phyloP scores from a whole-genome alignment of 2,888 invertebrate species.

The Dione vanillae region DNA sequence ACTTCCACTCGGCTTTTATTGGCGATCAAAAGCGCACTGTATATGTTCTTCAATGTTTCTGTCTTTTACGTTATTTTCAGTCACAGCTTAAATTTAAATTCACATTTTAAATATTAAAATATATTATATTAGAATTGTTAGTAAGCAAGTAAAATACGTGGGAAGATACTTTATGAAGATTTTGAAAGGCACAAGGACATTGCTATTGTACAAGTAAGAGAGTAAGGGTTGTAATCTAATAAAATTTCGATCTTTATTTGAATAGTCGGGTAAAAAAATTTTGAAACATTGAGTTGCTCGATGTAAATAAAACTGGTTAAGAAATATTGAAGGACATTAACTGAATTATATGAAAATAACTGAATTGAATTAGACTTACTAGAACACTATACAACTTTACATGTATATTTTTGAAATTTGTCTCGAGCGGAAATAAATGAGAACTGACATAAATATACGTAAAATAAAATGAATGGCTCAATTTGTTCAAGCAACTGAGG shows the following conservation, averaged over 20 bases:
- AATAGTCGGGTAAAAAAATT: conserved; percentile 10
- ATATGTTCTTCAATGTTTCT: not conserved
- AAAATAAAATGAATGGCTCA: conserved; percentile 13
- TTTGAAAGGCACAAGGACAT: not conserved
- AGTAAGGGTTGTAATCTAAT: conserved; percentile 21
- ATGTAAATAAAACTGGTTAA: not conserved
- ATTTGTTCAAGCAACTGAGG: not conserved
- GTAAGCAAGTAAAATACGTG: too few species aligned
- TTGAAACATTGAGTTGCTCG: not conserved
- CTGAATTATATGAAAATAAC: not conserved
- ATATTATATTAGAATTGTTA: not conserved
- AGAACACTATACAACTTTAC: not conserved
- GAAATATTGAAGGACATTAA: not conserved
- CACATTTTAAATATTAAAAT: not conserved
- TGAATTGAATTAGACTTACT: not conserved
- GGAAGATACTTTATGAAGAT: too few species aligned
- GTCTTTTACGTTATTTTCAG: not conserved
- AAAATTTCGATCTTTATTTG: conserved; percentile 23
- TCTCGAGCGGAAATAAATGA: not conserved
- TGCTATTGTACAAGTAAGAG: conserved; percentile 8
- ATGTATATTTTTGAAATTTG: too few species aligned
- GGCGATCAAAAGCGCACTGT: conserved; percentile 18
- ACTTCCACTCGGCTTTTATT: conserved; percentile 32
- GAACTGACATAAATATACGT: not conserved
- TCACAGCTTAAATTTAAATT: not conserved